phyloP scores from a whole-genome alignment of 2,888 invertebrate species.

The Drosophila nr. medialis region DNA sequence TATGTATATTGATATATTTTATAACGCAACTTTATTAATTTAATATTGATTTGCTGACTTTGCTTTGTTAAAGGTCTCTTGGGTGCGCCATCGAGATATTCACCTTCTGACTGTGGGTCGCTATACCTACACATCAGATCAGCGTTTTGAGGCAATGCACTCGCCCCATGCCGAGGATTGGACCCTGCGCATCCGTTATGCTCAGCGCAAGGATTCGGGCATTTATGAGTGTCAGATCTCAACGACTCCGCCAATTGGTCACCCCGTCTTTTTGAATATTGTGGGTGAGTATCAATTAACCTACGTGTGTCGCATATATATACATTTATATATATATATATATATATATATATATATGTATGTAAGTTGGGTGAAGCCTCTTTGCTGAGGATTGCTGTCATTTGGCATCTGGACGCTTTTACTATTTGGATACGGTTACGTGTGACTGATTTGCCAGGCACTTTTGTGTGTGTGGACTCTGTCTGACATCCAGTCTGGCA shows the following conservation, averaged over 20 bases:
- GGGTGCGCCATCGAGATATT: constrained; percentile 91
- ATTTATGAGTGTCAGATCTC: constrained; percentile 96
- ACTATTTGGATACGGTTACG: constrained; percentile 1
- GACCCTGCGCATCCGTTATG: constrained; percentile 91
- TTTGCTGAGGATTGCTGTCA: background rate
- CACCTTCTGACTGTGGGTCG: constrained; percentile 90
- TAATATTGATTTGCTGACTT: background rate
- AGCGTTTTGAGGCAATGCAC: constrained; percentile 94
- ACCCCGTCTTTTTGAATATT: constrained; percentile 92
- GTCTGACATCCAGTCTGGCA: constrained; percentile 7
- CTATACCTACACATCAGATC: constrained; percentile 92
- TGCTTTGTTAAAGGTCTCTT: constrained; percentile 87
- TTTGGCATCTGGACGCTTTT: constrained; percentile 4
- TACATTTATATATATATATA: background rate
- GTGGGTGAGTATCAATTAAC: constrained; percentile 88
- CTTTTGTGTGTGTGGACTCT: background rate
- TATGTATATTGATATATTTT: background rate
- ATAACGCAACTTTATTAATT: background rate
- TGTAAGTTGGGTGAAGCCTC: background rate
- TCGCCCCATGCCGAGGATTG: constrained; percentile 94
- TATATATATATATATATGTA: background rate
- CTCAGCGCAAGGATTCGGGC: constrained; percentile 90
- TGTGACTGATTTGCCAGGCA: constrained; percentile 7
- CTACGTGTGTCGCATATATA: background rate
- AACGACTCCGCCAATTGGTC: constrained; percentile 94